phyloP scores from a whole-genome alignment of 2,888 invertebrate species.

The Limenitis arthemis region DNA sequence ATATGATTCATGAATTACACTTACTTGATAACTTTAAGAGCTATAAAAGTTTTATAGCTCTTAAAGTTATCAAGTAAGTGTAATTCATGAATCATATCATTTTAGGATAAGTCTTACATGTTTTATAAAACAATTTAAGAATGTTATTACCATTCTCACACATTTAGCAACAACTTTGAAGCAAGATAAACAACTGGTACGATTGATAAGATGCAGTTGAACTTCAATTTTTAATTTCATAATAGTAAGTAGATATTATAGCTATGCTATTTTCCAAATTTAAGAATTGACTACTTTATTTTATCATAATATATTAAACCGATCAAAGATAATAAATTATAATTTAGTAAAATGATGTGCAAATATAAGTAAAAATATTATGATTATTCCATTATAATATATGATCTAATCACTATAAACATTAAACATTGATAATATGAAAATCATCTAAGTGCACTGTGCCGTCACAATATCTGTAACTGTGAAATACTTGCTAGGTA shows the following conservation, averaged over 20 bases:
- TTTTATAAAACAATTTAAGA: constrained; percentile 29
- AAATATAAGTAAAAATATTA: constrained; percentile 7
- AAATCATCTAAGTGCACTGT: constrained; percentile 57
- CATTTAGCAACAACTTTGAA: constrained; percentile 5
- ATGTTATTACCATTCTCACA: neutral
- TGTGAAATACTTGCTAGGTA: constrained; percentile 39
- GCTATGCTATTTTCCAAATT: constrained; percentile 27
- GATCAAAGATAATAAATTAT: neutral
- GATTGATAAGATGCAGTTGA: constrained; percentile 5
- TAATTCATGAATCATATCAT: constrained; percentile 58
- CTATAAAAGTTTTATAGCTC: neutral
- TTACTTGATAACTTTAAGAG: too few relatives aligned
- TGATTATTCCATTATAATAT: constrained; percentile 1
- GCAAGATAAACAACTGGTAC: constrained; percentile 3
- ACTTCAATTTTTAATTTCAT: constrained; percentile 1
- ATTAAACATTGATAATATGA: constrained; percentile 23
- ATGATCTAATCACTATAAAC: constrained; percentile 14
- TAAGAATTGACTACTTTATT: constrained; percentile 44
- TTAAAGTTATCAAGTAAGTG: constrained; percentile 4
- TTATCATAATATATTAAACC: constrained; percentile 10
- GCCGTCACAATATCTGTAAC: constrained; percentile 49
- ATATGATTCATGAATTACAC: too few relatives aligned
- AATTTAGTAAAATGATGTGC: constrained; percentile 11
- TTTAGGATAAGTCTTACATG: constrained; percentile 39
- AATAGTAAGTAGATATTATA: constrained; percentile 18